Evolutionary conservation across 2,113 vertebrate genomes (phyloP).

Genomic region (Tyto alba): DNA sequence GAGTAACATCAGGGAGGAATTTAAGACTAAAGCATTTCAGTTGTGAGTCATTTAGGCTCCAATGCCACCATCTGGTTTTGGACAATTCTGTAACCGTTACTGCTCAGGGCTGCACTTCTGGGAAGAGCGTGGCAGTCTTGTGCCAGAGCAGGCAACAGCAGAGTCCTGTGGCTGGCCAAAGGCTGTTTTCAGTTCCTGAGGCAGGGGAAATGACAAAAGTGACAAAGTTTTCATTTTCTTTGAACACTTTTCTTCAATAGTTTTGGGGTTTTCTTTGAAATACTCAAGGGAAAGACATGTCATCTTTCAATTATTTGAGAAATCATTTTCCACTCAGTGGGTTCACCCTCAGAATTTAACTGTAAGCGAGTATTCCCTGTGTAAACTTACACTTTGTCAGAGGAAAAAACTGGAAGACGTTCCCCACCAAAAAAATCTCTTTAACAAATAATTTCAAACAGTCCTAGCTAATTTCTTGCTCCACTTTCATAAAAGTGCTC

Average conservation of each 20-base stretch:
- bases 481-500: not conserved
- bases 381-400: not conserved
- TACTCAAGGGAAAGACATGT: not conserved
- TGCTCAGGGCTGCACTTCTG: not conserved
- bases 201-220: not conserved
- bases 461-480: not conserved
- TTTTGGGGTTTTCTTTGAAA: not conserved
- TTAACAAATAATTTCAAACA: not conserved
- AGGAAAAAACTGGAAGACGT: not conserved
- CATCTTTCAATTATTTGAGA: not conserved
- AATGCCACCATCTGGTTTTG: constrained; percentile 29
- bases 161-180: not conserved
- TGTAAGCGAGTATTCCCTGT: not conserved
- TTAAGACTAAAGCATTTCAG: constrained; percentile 3
- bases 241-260: not conserved
- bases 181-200: rapidly evolving
- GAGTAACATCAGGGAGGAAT: constrained; percentile 36
- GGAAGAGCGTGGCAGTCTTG: not conserved
- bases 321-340: not conserved
- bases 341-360: not conserved
- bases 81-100: not conserved
- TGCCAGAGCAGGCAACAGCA: not conserved
- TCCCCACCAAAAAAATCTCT: not conserved
- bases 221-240: not conserved
- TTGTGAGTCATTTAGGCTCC: not conserved